These are phyloP conservation scores for Ceratina calcarata DNA, from an alignment of 1,140 invertebrate genomes.

Conservation along the genomic window DNA sequence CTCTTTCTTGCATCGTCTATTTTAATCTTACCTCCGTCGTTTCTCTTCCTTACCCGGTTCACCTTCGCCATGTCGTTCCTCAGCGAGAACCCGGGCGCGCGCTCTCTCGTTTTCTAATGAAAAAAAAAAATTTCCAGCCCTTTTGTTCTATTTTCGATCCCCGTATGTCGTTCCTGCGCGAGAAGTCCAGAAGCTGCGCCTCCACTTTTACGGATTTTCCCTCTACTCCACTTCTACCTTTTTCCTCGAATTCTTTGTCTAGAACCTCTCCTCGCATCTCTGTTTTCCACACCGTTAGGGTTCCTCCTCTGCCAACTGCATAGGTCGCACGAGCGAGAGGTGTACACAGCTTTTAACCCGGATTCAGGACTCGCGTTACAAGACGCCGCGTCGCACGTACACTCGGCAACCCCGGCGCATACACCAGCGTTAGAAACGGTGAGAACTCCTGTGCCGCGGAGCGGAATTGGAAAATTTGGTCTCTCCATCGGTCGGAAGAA, in stretches of 20 bases:
- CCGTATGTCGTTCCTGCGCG: constrained; percentile 4
- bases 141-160: constrained; percentile 19
- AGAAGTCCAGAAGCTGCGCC: not conserved
- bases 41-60: not conserved
- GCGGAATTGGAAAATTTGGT: constrained; percentile 27
- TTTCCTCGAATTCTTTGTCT: constrained; percentile 5
- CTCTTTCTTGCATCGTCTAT: not conserved
- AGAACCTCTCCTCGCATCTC: not conserved
- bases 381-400: constrained; percentile 22
- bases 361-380: constrained; percentile 45
- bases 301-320: not conserved
- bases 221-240: not conserved
- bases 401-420: not conserved
- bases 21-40: constrained; percentile 1
- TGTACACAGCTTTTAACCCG: constrained; percentile 61
- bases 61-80: not conserved
- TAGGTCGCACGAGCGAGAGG: constrained; percentile 27
- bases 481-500: too few species aligned
- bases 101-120: constrained; percentile 24
- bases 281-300: not conserved
- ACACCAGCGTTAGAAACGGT: not conserved
- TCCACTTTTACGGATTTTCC: constrained; percentile 3
- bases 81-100: not conserved
- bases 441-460: not conserved
- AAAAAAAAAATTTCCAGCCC: constrained; percentile 17